phyloP scores from a whole-genome alignment of 2,113 vertebrate genomes.

The Synodontis membranacea region DNA sequence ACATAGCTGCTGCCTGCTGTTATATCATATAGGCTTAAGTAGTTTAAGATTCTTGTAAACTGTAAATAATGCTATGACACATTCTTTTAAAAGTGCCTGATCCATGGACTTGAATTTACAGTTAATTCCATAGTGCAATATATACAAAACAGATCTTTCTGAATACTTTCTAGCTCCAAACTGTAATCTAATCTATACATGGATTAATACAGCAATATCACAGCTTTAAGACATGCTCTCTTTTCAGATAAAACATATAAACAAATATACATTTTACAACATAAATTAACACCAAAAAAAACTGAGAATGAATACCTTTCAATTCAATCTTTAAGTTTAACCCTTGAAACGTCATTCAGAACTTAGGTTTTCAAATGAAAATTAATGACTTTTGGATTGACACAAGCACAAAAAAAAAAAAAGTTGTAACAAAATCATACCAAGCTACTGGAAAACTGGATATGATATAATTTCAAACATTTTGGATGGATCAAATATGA shows the following conservation, averaged over 20 bases:
- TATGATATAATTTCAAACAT: background rate
- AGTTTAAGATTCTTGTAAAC: conserved; percentile 1
- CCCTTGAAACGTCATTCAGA: conserved; percentile 13
- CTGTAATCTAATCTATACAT: conserved; percentile 61
- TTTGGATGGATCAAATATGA: background rate
- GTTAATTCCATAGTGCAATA: conserved; percentile 72
- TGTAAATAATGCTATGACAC: conserved; percentile 8
- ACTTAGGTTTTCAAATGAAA: background rate
- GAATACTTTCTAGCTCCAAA: conserved; percentile 59
- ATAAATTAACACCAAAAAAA: conserved; percentile 42
- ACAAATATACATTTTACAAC: conserved; percentile 61
- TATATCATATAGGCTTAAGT: conserved; percentile 1
- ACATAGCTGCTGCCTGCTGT: conserved; percentile 8
- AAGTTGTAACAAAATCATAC: background rate
- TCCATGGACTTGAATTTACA: conserved; percentile 59
- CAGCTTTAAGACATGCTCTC: conserved; percentile 60
- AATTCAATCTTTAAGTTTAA: background rate
- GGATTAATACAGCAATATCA: conserved; percentile 36
- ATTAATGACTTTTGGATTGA: background rate
- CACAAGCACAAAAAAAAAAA: background rate
- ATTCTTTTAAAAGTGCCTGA: background rate
- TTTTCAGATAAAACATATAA: conserved; percentile 28
- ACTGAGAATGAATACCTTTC: background rate
- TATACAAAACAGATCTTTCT: conserved; percentile 61
- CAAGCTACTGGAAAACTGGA: background rate